Percentiles rank a stretch among this genome's conserved stretches.
Evolutionary conservation across 2,797 vertebrate species (phyloP).

Genomic region (Acomys russatus): DNA sequence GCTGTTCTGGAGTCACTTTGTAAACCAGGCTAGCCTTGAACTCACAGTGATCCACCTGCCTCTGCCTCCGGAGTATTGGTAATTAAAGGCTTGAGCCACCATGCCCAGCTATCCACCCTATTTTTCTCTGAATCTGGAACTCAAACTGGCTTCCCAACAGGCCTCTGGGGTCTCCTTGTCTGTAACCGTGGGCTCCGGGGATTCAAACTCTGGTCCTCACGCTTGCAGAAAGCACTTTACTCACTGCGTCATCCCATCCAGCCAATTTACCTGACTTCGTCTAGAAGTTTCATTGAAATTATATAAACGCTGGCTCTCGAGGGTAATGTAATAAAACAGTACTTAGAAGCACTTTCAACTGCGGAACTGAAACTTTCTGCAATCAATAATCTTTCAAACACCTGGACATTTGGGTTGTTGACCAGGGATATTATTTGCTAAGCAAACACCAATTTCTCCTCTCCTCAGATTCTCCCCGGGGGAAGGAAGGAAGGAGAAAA

Average conservation of each 20-base stretch:
- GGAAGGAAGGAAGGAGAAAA: not conserved
- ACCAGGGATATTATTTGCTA: constrained; percentile 36
- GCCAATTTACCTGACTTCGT: constrained; percentile 2
- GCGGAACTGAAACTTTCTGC: not conserved
- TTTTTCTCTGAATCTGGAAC: not conserved
- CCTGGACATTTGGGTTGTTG: constrained; percentile 1
- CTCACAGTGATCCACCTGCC: too few species aligned
- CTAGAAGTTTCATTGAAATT: constrained; percentile 41
- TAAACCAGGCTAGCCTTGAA: too few species aligned
- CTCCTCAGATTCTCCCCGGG: not conserved
- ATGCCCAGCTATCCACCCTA: too few species aligned
- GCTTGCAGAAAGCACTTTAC: not conserved
- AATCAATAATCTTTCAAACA: constrained; percentile 52
- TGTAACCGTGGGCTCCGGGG: not conserved
- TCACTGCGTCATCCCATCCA: not conserved
- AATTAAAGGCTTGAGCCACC: too few species aligned
- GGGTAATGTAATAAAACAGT: not conserved
- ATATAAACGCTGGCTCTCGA: not conserved
- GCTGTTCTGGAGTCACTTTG: too few species aligned
- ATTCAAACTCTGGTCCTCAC: not conserved
- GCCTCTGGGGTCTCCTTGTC: not conserved
- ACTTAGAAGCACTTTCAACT: not conserved
- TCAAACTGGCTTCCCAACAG: not conserved
- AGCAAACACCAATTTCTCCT: constrained; percentile 51
- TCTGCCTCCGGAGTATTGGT: too few species aligned